Percentiles rank a stretch among this genome's conserved stretches.
Evolutionary conservation across 2,113 vertebrate species (phyloP).

Genomic region (Nansenia antarctica): DNA sequence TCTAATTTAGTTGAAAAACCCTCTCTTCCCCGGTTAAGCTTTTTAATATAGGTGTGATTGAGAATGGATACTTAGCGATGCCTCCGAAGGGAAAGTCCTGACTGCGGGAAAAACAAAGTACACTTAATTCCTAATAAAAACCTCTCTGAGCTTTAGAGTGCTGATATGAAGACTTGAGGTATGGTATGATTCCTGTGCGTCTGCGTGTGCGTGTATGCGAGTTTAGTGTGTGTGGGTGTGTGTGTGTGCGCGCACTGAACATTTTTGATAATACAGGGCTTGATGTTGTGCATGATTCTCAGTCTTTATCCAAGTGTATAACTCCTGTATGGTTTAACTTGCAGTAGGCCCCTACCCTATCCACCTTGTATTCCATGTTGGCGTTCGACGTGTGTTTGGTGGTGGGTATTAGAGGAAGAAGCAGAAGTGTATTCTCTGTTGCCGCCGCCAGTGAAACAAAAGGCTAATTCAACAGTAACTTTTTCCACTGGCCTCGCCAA

Average conservation of each 20-base stretch:
- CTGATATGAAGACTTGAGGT: too few species aligned
- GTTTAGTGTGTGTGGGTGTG: too few species aligned
- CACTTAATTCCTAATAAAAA: constrained; percentile 55
- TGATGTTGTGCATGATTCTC: background rate
- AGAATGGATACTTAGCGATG: constrained; percentile 56
- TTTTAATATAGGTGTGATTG: constrained; percentile 68
- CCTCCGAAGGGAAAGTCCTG: constrained; percentile 11
- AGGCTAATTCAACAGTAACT: constrained; percentile 54
- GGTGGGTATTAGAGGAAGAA: constrained; percentile 34
- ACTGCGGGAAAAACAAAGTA: constrained; percentile 53
- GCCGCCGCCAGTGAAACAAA: constrained; percentile 56
- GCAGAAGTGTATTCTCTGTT: constrained; percentile 38
- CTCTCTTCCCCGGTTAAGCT: constrained; percentile 68
- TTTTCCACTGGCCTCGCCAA: constrained; percentile 66
- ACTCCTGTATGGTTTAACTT: too few species aligned
- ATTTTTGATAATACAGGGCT: background rate
- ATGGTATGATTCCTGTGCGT: background rate
- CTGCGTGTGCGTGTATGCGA: too few species aligned
- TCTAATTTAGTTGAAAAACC: constrained; percentile 81
- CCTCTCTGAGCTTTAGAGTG: constrained; percentile 43
- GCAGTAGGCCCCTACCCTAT: background rate
- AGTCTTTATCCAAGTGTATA: too few species aligned
- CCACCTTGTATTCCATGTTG: background rate
- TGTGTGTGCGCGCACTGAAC: too few species aligned
- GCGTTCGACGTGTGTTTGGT: constrained; percentile 5